Evolutionary conservation across 2,113 vertebrate species (phyloP), one percentile per base, ranked within the genome.

Genomic region (Pedetes capensis): DNA sequence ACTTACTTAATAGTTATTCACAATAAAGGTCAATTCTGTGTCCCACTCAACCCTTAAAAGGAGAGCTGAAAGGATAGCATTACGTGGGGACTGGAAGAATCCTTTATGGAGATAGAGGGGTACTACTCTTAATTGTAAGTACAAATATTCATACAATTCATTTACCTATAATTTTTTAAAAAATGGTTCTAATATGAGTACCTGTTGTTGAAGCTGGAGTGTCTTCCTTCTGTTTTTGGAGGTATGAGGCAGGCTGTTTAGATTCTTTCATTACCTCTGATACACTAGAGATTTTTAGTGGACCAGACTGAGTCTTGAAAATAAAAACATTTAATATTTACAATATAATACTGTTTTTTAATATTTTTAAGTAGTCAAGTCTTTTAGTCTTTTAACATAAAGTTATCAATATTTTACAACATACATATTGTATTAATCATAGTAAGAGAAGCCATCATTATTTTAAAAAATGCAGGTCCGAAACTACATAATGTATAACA

Each of bases 191-290:
- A 96, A 91, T 39, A 95, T 8, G 90, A 29, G 64, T 96, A 98
- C 98, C 97, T 92, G 96, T 63, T 42, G 97, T 71, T 92, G 98
- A 91, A 87, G 97, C 95, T 17, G 97, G 84, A 51, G 95, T 25
- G 68, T 98, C 97, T 53, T 93, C 87, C 76, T 98, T 98, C 87
- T 98, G 98, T 59, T 90, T 93, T 53, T 97, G 98, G 96, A 86
- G 51, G 97, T 99, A 99, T 55, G 93, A 32, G 37, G 13, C 0
- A 12, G 98, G 97, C 37, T 97, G 97, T 86, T 98, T 99, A 22
- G 98, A 97, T 20, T 99, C 99, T 87, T 99, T 99, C 91, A 98
- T 98, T 80, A 99, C 98, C 95, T 99, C 99, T 94, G 98, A 95
- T 95, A 99, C 97, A 23, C 99, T 99, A 1, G 99, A 99, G 78